Percentiles rank a stretch among this genome's conserved stretches.
phyloP scores from a whole-genome alignment of 2,888 invertebrate species.

The Anoplius nigerrimus region DNA sequence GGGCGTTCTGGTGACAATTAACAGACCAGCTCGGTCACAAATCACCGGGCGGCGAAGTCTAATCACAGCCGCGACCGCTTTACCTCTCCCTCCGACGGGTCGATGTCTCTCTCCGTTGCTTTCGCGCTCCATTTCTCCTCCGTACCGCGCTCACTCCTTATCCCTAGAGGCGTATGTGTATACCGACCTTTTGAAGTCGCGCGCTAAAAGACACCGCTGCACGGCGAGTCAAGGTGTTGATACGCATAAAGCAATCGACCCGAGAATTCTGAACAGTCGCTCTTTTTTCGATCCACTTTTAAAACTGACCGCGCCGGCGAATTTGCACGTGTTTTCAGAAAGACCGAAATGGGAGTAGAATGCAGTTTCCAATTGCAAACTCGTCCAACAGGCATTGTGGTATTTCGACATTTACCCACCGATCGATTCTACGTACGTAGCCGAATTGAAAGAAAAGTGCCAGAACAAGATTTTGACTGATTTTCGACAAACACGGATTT shows the following conservation, averaged over 20 bases:
- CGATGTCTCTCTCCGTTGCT: constrained; percentile 1
- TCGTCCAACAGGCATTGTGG: no score
- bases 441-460: constrained; percentile 1
- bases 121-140: background rate
- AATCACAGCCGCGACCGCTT: constrained; percentile 60
- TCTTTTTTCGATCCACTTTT: constrained; percentile 36
- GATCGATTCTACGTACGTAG: no score
- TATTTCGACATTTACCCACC: no score
- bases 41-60: constrained; percentile 69
- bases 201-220: constrained; percentile 44
- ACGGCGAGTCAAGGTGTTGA: constrained; percentile 35
- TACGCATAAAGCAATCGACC: constrained; percentile 34
- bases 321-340: no score
- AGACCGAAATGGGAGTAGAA: no score
- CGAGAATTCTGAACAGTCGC: constrained; percentile 17
- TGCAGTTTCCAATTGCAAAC: no score
- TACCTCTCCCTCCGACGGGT: constrained; percentile 26
- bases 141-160: background rate
- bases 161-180: constrained; percentile 15
- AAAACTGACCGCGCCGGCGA: constrained; percentile 10
- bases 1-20: constrained; percentile 70
- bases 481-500: constrained; percentile 15
- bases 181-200: constrained; percentile 37
- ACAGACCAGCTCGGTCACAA: constrained; percentile 66
- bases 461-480: constrained; percentile 21